These are phyloP conservation scores for Pelecanoides urinatrix DNA, from an alignment of 2,113 vertebrate genomes.

Conservation along the genomic window DNA sequence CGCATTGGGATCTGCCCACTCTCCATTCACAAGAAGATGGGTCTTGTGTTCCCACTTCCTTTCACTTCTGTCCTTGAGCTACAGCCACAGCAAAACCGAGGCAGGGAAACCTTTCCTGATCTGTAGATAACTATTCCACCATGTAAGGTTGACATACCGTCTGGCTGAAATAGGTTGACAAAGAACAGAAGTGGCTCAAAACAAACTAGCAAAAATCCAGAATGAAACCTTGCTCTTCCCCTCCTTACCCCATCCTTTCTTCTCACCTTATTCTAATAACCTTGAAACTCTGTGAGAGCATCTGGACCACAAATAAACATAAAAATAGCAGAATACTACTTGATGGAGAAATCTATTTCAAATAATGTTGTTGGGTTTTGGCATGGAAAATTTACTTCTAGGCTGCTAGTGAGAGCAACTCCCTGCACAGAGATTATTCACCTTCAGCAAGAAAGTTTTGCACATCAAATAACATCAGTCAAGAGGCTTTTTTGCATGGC, in stretches of 20 bases:
- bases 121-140: background rate
- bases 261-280: background rate
- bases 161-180: background rate
- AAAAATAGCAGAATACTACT: background rate
- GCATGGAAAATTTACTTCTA: background rate
- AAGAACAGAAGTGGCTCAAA: background rate
- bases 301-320: background rate
- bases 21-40: background rate
- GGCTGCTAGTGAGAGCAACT: background rate
- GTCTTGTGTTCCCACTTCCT: background rate
- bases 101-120: background rate
- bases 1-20: background rate
- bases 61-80: background rate
- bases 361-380: accelerated
- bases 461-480: background rate
- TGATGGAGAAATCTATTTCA: background rate
- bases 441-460: background rate
- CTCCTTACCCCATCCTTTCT: background rate
- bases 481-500: background rate
- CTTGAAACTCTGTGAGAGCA: background rate
- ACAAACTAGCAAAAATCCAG: background rate
- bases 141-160: accelerated
- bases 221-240: accelerated
- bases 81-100: background rate
- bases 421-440: background rate